Evolutionary conservation across 1,140 invertebrate species (phyloP).

Genomic region (Brachionus sp.): DNA sequence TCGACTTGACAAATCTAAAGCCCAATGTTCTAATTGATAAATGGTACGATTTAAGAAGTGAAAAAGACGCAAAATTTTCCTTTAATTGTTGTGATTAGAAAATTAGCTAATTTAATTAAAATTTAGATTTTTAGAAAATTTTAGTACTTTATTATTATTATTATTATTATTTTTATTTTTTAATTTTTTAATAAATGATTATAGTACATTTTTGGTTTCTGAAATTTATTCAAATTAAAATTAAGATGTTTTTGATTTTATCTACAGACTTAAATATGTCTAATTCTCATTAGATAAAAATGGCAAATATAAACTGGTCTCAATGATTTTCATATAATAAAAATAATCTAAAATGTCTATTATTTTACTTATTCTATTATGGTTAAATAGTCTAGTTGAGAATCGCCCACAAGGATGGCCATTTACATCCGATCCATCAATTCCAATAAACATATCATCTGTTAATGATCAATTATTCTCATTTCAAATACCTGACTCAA

Average conservation of each 20-base stretch:
- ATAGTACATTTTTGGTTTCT: no score
- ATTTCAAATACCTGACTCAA: not conserved
- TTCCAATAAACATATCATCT: not conserved
- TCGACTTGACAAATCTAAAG: not conserved
- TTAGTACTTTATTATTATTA: no score
- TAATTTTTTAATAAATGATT: no score
- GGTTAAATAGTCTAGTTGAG: not conserved
- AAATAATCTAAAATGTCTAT: not conserved
- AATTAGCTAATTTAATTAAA: not conserved
- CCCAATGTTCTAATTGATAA: not conserved
- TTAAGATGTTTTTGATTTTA: not conserved
- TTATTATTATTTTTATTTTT: no score
- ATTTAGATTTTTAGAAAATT: not conserved
- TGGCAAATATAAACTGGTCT: not conserved
- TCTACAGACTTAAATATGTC: not conserved
- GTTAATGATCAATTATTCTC: not conserved
- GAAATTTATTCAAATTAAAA: not conserved
- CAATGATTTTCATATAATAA: not conserved
- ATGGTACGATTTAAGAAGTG: slow-evolving; percentile 9
- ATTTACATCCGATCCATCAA: not conserved
- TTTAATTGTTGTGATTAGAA: slow-evolving; percentile 15
- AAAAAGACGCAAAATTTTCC: slow-evolving; percentile 13
- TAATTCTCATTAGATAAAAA: not conserved
- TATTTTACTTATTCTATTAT: not conserved
- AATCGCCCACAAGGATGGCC: slow-evolving; percentile 11